These are phyloP conservation scores for Macropodus opercularis DNA, from an alignment of 2,797 vertebrate species.

Conservation along the genomic window DNA sequence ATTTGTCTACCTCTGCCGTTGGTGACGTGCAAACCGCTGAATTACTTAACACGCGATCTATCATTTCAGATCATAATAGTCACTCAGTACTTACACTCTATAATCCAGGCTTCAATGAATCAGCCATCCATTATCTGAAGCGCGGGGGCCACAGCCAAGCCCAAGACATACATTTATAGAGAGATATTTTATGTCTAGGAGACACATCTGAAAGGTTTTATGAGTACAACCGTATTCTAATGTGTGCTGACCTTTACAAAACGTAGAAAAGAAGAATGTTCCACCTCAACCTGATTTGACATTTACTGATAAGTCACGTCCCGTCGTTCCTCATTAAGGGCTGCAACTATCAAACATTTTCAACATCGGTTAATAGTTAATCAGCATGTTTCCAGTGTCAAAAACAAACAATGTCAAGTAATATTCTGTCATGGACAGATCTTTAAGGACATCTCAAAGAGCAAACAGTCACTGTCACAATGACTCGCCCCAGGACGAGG, in stretches of 20 bases:
- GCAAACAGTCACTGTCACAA: constrained; percentile 18
- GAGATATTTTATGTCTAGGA: no score
- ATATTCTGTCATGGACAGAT: not conserved
- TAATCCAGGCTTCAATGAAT: not conserved
- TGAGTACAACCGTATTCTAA: not conserved
- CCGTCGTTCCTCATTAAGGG: not conserved
- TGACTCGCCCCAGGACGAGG: constrained; percentile 8
- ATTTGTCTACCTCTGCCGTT: not conserved
- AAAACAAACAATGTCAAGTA: no score
- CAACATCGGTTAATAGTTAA: not conserved
- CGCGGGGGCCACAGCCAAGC: no score
- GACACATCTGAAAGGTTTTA: not conserved
- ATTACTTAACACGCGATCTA: not conserved
- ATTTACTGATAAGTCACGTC: not conserved
- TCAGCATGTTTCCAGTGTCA: no score
- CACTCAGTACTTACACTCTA: not conserved
- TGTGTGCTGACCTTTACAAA: constrained; percentile 1
- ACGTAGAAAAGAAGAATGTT: constrained; percentile 4
- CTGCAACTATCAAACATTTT: not conserved
- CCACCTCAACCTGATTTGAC: not conserved
- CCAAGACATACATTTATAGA: no score
- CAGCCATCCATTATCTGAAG: no score
- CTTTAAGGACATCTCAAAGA: constrained; percentile 41
- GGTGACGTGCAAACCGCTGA: constrained; percentile 1
- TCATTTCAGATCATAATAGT: not conserved